Evolutionary conservation across 1,140 invertebrate species (phyloP), one percentile per base, ranked within the genome.

Genomic region (Tetragnatha versicolor): DNA sequence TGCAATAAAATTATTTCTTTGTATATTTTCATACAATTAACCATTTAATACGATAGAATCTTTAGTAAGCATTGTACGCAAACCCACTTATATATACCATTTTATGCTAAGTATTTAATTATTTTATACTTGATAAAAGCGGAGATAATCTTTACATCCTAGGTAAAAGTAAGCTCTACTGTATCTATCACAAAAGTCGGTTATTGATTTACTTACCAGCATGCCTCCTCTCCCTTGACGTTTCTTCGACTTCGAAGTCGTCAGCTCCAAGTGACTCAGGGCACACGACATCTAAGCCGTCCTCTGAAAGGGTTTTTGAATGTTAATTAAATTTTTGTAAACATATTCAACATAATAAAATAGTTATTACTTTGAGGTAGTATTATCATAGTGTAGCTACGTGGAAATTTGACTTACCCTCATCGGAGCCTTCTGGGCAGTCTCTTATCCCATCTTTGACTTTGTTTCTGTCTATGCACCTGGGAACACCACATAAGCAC

Each of bases 371-470:
- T 69, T 49, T 3, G 27, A 66, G 60, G 10, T 35, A 53, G 20
- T n/a, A 58, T 47, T 47, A 33, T 27, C 10, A 49, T 25, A n/a
- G 25, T n/a, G 53, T 7, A 20, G 47, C 58, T n/a, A n/a, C n/a
- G n/a, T n/a, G n/a, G n/a, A n/a, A n/a, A n/a, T n/a, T n/a, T n/a
- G n/a, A n/a, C n/a, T 77, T 47, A 83, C 83, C 82, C 83, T 85
- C 85, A 72, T 86, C 85, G 3, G 84, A 84, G 6, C 84, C 84
- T 79, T 86, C 85, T 42, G 81, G 45, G 45, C 85, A 86, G 79
- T 86, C 81, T 47, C 82, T 81, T 12, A 79, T 58, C n/a, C 84
- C 85, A 73, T 86, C 83, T 5, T 81, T 82, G 55, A 85, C 83
- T 78, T 82, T 73, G 27, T 69, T 79, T 61, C 45, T 12, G 20